phyloP scores from a whole-genome alignment of 2,888 invertebrate genomes.

The Himalopsyche japonica region DNA sequence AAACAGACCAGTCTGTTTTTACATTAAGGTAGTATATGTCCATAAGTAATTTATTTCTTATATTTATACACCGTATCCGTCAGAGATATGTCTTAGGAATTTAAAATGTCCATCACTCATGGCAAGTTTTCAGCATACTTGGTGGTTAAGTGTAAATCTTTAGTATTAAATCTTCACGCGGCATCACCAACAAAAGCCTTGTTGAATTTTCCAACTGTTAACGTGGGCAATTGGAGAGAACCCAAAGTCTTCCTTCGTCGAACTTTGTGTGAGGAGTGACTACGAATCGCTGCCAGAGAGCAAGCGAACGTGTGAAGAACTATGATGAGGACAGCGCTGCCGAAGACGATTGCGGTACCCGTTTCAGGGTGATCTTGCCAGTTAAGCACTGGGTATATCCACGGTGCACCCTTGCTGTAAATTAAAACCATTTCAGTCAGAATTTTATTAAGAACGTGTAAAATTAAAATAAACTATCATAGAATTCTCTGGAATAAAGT shows the following conservation, averaged over 20 bases:
- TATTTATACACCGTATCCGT: neutral
- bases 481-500: too few species aligned
- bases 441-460: too few species aligned
- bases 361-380: slow-evolving; percentile 67
- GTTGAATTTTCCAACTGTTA: slow-evolving; percentile 9
- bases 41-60: neutral
- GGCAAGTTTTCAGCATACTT: neutral
- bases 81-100: neutral
- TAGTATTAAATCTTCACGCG: neutral
- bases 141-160: neutral
- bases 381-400: slow-evolving; percentile 77
- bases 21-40: neutral
- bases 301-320: slow-evolving; percentile 65
- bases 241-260: slow-evolving; percentile 41
- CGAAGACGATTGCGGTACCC: slow-evolving; percentile 61
- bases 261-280: slow-evolving; percentile 46
- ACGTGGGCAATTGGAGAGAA: neutral
- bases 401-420: slow-evolving; percentile 46
- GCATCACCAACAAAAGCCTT: slow-evolving; percentile 12
- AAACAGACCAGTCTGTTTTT: neutral
- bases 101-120: neutral
- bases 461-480: too few species aligned
- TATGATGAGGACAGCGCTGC: slow-evolving; percentile 63
- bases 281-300: slow-evolving; percentile 57
- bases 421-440: neutral